Base-by-base conservation (phyloP, 2,113 vertebrate genomes). In the Pelusios castaneus region DNA sequence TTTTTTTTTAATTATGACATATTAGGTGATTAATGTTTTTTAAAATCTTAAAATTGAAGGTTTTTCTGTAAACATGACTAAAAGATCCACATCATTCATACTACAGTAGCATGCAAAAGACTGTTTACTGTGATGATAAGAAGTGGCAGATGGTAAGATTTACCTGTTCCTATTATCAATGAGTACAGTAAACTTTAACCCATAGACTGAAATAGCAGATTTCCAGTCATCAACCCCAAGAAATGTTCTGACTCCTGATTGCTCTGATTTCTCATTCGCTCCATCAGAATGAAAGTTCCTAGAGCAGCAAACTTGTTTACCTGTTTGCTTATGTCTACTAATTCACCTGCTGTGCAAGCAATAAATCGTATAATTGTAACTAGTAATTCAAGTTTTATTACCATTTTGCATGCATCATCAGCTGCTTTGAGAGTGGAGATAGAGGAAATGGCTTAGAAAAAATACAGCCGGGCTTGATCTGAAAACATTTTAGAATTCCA, bases 241-340 rank as follows among this genome's bases (percentile, higher is more conserved):
- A 5, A 87, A 82, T 95, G 96, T 96, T 83, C 91, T 96, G 87
- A 76, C 89, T 97, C 76, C 84, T 84, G 92, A 89, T 91, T 93
- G 93, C 51, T 89, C 85, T 85, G 63, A 16, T 85, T 34, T 80
- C 16, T 31, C 58, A 17, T 22, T 24, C 95, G 87, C 95, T 87
- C 89, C 58, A 87, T 73, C 93, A 97, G 91, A n/a, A 97, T 89
- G 96, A 77, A 83, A 96, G 95, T 93, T 96, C 88, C 97, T 92
- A 82, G 34, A 95, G 88, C 93, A 95, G 63, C 97, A 96, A 97
- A 97, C 97, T 93, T 96, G 96, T 97, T 97, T 97, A 96, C 92
- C 87, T 88, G 67, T 89, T 95, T 92, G 94, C 49, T 91, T 52
- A 77, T 55, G 95, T 95, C 95, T 95, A 94, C 85, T 93, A 94